Base-by-base conservation (phyloP, 2,113 vertebrate genomes). In the Salvator merianae region DNA sequence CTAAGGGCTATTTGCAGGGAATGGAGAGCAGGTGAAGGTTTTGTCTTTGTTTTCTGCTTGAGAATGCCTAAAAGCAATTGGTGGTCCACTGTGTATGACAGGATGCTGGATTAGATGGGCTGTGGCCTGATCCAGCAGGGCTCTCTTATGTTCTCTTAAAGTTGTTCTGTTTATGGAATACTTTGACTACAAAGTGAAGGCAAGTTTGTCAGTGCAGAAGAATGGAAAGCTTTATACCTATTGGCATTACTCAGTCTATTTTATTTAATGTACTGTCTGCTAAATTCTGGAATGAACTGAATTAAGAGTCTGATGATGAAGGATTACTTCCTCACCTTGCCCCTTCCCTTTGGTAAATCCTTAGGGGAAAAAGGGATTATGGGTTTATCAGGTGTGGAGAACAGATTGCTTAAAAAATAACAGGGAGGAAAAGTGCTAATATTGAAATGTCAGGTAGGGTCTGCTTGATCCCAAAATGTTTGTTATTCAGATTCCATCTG, bases 241-340 rank as follows among this genome's bases (percentile, higher is more conserved):
- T 40, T 90, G 84, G 88, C 86, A 1, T 88, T 75, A 79, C 82
- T 36, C 87, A 87, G 90, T 92, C 71, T 91, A 90, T 90, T 83
- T 3, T 88, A 86, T 50, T 93, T 92, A 85, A 89, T 93, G 91
- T 91, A 65, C 84, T 78, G 87, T 77, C 88, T 81, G 89, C 88
- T 89, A 86, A 47, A 92, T 92, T 88, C 83, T 89, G 66, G 10
- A 59, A 50, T 85, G 87, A 14, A 81, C 91, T 90, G 77, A 84
- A 92, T 89, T 93, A 85, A 88, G 86, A 87, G 74, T 63, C 81
- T 87, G 87, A 90, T 90, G 87, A 88, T 88, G 89, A 90, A 86
- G 89, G 89, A 92, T 91, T 79, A 34, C 76, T 85, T 86, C 13
- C 43, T 89, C 55, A 28, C 74, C 82, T 73, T 34, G 9, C 3